Evolutionary conservation across 2,888 invertebrate species (phyloP), one percentile per base, ranked within the genome.

Genomic region (Leptopilina syphax): DNA sequence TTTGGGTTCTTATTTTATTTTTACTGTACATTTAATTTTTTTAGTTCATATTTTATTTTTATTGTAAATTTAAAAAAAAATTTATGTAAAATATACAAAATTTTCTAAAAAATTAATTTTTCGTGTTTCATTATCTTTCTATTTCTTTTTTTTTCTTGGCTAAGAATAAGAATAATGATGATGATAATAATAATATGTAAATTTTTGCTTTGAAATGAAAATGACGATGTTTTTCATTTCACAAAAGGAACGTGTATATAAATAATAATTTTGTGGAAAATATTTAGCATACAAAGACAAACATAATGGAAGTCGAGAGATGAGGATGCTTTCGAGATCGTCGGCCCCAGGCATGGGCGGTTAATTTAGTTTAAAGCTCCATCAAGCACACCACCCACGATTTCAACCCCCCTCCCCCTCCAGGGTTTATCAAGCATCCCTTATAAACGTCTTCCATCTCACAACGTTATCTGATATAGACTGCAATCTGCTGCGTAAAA

Each of bases 271-370:
- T 87, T 34, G 82, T 83, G 82, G 83, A 88, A 88, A 88, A 87
- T 88, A 86, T 87, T 89, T 89, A 89, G 87, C 88, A 89, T 89
- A 88, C 89, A 89, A 89, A 89, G 88, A 88, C 88, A 88, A 88
- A 87, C 86, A 88, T 89, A 89, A 89, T 89, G 87, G 89, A 86
- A 83, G 86, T 78, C 82, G 89, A 88, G 89, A 89, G 89, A 89
- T 88, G 89, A 89, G 86, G 86, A 86, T 88, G 87, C 87, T 87
- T 34, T 86, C 85, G 85, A 87, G 86, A 85, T 87, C 87, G 82
- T 84, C 83, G 82, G 84, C 88, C 86, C 79, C 80, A 81, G 86
- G 87, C 87, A 81, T 86, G 88, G 87, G 85, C 83, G 88, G 89
- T 86, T 90, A 90, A 90, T 89, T 88, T 84, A 87, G 87, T 90